These are phyloP conservation scores for Luperina nickerlii DNA, from an alignment of 2,888 invertebrate genomes.

Conservation along the genomic window DNA sequence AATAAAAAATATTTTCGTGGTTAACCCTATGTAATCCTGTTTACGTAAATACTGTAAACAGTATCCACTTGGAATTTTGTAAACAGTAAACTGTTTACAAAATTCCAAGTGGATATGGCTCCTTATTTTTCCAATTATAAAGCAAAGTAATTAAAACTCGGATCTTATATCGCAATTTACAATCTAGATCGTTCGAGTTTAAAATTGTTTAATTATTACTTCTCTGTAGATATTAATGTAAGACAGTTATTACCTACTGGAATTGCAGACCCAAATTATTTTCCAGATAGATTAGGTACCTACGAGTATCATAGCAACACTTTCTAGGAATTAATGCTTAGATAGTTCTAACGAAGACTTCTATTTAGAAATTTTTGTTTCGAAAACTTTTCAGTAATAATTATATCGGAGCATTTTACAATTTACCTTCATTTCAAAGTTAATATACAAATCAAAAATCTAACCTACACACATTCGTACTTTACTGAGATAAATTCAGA, in stretches of 20 bases:
- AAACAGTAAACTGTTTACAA: background rate
- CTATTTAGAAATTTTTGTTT: background rate
- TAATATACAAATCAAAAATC: background rate
- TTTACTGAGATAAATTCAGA: background rate
- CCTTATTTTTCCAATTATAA: constrained; percentile 71
- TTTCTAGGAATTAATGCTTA: constrained; percentile 10
- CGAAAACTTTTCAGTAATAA: background rate
- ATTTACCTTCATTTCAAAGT: background rate
- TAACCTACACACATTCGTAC: too few relatives aligned
- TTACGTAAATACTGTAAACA: background rate
- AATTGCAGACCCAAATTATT: constrained; percentile 12
- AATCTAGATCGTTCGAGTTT: constrained; percentile 58
- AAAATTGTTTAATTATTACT: constrained; percentile 61
- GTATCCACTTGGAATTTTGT: too few relatives aligned
- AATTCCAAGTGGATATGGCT: constrained; percentile 35
- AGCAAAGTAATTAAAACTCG: constrained; percentile 65
- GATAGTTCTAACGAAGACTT: background rate
- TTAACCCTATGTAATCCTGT: constrained; percentile 8
- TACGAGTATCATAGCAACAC: constrained; percentile 11
- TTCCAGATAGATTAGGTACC: constrained; percentile 11
- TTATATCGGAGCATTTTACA: background rate
- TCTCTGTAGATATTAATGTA: constrained; percentile 27
- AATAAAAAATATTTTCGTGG: background rate
- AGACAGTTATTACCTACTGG: constrained; percentile 13
- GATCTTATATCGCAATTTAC: constrained; percentile 64